These are phyloP conservation scores for Phoenicopterus ruber DNA, from an alignment of 2,113 vertebrate genomes.

Conservation along the genomic window DNA sequence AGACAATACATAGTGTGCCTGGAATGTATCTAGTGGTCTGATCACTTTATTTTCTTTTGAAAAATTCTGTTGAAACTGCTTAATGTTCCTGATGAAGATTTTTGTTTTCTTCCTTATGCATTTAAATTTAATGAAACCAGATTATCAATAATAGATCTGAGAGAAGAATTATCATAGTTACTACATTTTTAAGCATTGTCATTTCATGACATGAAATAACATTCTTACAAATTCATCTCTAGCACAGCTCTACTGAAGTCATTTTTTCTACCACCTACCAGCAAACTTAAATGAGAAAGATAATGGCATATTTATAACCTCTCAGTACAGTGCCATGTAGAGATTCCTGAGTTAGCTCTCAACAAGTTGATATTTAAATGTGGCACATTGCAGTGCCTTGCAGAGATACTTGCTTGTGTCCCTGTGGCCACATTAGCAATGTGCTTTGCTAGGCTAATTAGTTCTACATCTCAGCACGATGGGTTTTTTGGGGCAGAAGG, in stretches of 20 bases:
- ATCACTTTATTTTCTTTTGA: background rate
- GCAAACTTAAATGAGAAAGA: slow-evolving; percentile 21
- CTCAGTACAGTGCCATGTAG: background rate
- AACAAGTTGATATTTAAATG: background rate
- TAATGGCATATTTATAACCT: slow-evolving; percentile 37
- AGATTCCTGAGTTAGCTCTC: background rate
- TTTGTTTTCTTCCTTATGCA: background rate
- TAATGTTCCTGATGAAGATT: background rate
- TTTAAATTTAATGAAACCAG: background rate
- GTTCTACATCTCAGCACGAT: background rate
- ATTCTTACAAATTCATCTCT: background rate
- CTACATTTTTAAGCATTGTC: background rate
- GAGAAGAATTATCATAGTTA: background rate
- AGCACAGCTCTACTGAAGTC: background rate
- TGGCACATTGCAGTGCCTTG: background rate
- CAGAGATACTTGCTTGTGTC: background rate
- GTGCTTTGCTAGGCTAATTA: background rate
- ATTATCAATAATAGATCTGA: background rate
- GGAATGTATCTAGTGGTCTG: background rate
- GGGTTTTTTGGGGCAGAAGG: background rate
- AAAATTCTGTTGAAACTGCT: background rate
- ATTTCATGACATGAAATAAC: background rate
- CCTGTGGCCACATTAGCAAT: background rate
- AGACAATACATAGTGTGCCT: background rate
- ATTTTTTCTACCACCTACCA: slow-evolving; percentile 42